Conservation (phyloP, 1,140 invertebrate species). For the Drosophila pseudoobscura region DNA sequence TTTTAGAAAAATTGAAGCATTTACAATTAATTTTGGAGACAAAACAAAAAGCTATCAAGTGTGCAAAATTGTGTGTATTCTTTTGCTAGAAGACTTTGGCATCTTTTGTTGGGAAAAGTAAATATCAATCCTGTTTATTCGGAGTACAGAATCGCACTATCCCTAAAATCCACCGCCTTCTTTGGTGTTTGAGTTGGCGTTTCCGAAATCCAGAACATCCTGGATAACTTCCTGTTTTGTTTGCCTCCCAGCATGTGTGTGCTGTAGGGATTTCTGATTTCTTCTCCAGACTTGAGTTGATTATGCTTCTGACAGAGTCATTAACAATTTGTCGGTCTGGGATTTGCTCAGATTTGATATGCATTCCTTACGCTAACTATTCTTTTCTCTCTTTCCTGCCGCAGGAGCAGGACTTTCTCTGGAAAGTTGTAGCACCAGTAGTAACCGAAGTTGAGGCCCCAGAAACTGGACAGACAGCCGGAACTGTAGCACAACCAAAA, state of each 20-base stretch:
- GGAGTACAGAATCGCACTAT: too few species aligned
- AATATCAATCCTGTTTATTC: too few species aligned
- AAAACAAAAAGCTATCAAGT: not conserved
- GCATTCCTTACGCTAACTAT: conserved; percentile 13
- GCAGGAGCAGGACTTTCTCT: not conserved
- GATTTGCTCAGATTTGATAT: conserved; percentile 54
- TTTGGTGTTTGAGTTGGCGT: not conserved
- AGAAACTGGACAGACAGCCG: not conserved
- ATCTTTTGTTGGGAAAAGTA: not conserved
- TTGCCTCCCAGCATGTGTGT: conserved; percentile 9
- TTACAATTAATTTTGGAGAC: not conserved
- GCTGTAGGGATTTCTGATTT: conserved; percentile 34
- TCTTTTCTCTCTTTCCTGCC: conserved; percentile 13
- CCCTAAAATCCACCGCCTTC: too few species aligned
- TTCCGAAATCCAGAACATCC: conserved; percentile 22
- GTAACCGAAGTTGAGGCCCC: conserved; percentile 1
- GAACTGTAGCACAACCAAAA: conserved; percentile 30
- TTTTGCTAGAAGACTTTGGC: not conserved
- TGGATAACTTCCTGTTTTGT: conserved; percentile 1
- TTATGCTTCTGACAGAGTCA: conserved; percentile 58
- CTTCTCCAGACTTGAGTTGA: conserved; percentile 38
- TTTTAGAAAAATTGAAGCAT: not conserved
- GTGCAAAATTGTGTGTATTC: not conserved
- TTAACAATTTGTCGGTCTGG: conserved; percentile 47
- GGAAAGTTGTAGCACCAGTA: conserved; percentile 3